phyloP scores from a whole-genome alignment of 2,797 vertebrate species.

The Oreochromis grahami region DNA sequence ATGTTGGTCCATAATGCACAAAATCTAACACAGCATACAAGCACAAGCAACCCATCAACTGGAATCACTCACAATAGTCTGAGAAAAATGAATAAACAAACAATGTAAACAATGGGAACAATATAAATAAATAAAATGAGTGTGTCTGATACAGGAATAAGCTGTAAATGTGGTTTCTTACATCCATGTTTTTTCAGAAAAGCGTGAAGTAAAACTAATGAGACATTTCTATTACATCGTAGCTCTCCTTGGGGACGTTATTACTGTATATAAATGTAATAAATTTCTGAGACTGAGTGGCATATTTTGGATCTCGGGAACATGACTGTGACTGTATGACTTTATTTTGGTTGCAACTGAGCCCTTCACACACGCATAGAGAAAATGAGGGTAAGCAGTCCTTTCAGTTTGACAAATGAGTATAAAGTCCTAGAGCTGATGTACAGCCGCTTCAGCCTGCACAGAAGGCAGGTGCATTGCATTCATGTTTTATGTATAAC shows the following conservation, averaged over 20 bases:
- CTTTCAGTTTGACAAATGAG: conserved; percentile 56
- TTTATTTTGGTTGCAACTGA: neutral
- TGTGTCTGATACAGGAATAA: neutral
- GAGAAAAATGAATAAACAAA: neutral
- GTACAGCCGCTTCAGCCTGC: conserved; percentile 20
- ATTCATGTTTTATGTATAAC: conserved; percentile 64
- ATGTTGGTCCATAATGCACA: neutral
- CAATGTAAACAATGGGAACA: neutral
- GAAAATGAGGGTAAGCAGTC: conserved; percentile 13
- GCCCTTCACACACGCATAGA: neutral
- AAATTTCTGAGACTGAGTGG: neutral
- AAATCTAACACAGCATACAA: neutral
- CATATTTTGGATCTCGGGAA: neutral
- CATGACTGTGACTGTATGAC: neutral
- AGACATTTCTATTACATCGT: neutral
- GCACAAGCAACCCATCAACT: neutral
- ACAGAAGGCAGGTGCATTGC: conserved; percentile 34
- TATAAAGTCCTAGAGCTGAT: conserved; percentile 20
- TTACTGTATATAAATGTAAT: neutral
- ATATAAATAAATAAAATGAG: neutral
- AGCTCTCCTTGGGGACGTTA: neutral
- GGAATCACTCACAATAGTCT: neutral
- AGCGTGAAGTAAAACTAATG: neutral
- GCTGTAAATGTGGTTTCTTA: neutral
- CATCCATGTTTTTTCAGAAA: neutral